These are phyloP conservation scores for Eupithecia tripunctaria DNA, from an alignment of 2,888 invertebrate species.

Conservation along the genomic window DNA sequence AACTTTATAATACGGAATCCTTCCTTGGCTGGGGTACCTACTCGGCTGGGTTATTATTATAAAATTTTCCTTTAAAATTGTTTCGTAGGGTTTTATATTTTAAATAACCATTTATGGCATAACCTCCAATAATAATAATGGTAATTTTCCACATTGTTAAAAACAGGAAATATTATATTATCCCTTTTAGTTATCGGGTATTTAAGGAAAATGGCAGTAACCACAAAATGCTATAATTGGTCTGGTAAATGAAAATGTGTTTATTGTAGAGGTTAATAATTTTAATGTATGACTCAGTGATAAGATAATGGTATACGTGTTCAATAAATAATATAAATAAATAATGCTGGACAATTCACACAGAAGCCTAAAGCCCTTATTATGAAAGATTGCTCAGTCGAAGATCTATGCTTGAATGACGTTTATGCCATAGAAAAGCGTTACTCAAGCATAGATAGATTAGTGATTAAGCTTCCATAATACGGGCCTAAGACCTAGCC, in stretches of 20 bases:
- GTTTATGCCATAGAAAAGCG: too few relatives aligned
- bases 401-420: too few relatives aligned
- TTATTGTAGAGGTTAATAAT: not conserved
- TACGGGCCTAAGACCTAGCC: not conserved
- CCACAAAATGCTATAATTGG: slow-evolving; percentile 5
- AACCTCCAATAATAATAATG: not conserved
- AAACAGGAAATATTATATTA: not conserved
- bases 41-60: not conserved
- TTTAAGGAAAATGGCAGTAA: not conserved
- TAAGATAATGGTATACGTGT: not conserved
- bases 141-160: slow-evolving; percentile 6
- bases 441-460: too few relatives aligned
- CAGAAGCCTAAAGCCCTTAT: too few relatives aligned
- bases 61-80: not conserved
- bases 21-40: not conserved
- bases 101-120: not conserved
- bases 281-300: not conserved
- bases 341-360: not conserved
- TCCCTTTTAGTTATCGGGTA: not conserved
- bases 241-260: not conserved
- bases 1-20: not conserved
- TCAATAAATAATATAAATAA: not conserved
- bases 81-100: not conserved
- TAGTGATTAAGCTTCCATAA: too few relatives aligned
- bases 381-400: too few relatives aligned